These are phyloP conservation scores for Lymantria monacha DNA, from an alignment of 2,888 invertebrate species.

Conservation along the genomic window DNA sequence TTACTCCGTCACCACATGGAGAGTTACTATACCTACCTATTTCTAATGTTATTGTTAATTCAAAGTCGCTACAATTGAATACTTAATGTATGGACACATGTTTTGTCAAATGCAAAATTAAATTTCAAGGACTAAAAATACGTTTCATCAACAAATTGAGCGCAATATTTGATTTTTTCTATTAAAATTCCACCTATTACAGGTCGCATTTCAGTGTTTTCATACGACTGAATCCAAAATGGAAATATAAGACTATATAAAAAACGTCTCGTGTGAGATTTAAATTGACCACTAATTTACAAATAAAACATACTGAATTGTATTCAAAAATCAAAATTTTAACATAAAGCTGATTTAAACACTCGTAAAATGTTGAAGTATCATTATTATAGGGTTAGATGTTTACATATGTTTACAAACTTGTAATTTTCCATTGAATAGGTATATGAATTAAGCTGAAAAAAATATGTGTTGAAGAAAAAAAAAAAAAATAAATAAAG, in stretches of 20 bases:
- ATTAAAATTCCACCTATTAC: background rate
- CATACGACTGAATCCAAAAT: background rate
- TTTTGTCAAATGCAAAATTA: background rate
- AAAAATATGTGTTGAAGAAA: background rate
- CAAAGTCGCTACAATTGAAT: no score
- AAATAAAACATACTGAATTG: conserved; percentile 1
- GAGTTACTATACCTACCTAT: no score
- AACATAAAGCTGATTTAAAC: conserved; percentile 8
- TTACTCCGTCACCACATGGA: no score
- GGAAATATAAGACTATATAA: background rate
- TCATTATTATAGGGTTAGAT: conserved; percentile 5
- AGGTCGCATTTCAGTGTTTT: background rate
- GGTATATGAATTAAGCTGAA: background rate
- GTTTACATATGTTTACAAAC: background rate
- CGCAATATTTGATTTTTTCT: background rate
- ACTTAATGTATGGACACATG: no score
- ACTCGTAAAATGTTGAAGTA: conserved; percentile 10
- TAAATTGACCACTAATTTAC: conserved; percentile 7
- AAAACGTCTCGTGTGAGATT: conserved; percentile 7
- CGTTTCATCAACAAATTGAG: background rate
- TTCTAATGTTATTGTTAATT: no score
- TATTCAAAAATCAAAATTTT: conserved; percentile 5
- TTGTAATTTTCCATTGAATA: background rate
- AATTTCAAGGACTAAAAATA: background rate
- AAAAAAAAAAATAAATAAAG: no score